Conservation (phyloP, 2,797 vertebrate species). For the Lepus townsendii region DNA sequence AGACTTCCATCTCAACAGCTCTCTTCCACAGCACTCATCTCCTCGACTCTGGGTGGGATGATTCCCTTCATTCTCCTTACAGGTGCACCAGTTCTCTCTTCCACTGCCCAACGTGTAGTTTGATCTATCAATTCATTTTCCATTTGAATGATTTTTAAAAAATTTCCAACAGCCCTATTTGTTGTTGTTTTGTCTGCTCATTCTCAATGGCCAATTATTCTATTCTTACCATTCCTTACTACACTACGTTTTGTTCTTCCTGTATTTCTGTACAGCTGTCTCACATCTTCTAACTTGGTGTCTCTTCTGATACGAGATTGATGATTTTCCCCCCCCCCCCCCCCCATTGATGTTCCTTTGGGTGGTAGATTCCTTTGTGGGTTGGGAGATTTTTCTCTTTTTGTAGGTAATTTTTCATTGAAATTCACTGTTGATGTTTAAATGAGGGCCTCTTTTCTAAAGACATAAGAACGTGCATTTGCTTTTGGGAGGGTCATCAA, state of each 20-base stretch:
- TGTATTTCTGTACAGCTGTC: background rate
- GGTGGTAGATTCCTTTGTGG: background rate
- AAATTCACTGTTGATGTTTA: conserved; percentile 1
- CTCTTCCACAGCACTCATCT: background rate
- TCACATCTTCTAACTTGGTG: background rate
- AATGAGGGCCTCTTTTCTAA: background rate
- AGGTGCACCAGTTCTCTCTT: background rate
- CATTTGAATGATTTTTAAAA: background rate
- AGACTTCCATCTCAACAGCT: too few relatives aligned
- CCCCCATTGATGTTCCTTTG: background rate
- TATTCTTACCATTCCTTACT: background rate
- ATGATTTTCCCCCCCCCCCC: background rate
- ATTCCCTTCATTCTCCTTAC: background rate
- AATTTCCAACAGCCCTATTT: background rate
- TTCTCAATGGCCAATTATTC: background rate
- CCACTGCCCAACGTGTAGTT: background rate
- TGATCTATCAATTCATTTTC: background rate
- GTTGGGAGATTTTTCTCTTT: background rate
- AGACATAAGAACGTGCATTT: background rate
- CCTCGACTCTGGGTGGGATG: background rate
- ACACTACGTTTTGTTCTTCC: background rate
- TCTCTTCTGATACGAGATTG: background rate
- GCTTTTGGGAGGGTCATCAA: background rate
- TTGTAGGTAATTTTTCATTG: background rate
- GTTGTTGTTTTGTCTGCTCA: background rate